Evolutionary conservation across 2,797 vertebrate genomes (phyloP), one percentile per base, ranked within the genome.

Genomic region (Diglossa cyanea): DNA sequence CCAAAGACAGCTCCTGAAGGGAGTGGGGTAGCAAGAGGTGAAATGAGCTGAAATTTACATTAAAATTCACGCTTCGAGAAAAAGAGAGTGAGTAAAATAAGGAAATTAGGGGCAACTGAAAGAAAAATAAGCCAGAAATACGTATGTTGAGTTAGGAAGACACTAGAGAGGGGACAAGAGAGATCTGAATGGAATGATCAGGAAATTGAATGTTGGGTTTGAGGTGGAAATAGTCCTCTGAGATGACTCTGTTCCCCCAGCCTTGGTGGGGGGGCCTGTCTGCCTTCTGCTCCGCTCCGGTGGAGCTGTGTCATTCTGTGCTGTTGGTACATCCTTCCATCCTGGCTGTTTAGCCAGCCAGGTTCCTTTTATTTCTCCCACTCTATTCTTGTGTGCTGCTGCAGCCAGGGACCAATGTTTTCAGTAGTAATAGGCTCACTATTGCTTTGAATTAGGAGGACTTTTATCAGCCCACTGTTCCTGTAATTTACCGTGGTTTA

Each of bases 401-500:
- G 4, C 66, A 51, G 73, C 83, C 40, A 17, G 37, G 25, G 58
- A 53, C 74, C 51, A 8, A 44, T 37, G 66, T 55, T 87, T 85
- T 82, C 44, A 4, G 21, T 44, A 62, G 45, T 67, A 89, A 87
- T 53, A 87, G 60, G 26, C 68, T 92, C 83, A 16, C 83, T 53
- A 45, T 39, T 78, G 60, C 70, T 92, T 73, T 94, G 93, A 66
- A 78, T 75, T 14, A 51, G 48, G 75, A 84, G 54, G 57, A 75
- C 60, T 82, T 94, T 61, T 81, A 75, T 89, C 88, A 82, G 80
- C 74, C 55, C 78, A 17, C 71, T 57, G 31, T 82, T 88, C 78
- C 58, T 72, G 68, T 93, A 63, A 93, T 92, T 90, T 92, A 63
- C 60, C 4, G 3, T 60, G 86, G 83, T 85, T 93, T 91, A 63